phyloP scores from a whole-genome alignment of 2,888 invertebrate genomes.

The Beris chalybata region DNA sequence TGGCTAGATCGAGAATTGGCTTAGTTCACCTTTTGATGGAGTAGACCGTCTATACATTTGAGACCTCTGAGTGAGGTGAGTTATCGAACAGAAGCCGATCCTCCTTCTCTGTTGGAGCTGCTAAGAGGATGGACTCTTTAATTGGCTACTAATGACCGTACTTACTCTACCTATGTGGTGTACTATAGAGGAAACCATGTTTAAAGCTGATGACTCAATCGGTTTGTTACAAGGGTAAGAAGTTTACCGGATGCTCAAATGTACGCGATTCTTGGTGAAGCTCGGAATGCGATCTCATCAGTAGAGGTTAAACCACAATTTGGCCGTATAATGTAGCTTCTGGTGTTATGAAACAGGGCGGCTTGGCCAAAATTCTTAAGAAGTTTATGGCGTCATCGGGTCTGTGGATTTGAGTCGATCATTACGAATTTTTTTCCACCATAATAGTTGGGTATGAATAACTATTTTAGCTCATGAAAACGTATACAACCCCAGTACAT shows the following conservation, averaged over 20 bases:
- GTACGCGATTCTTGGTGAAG: no score
- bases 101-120: neutral
- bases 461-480: no score
- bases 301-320: conserved; percentile 21
- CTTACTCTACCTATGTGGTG: no score
- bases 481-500: no score
- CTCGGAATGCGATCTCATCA: conserved; percentile 20
- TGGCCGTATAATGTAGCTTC: conserved; percentile 20
- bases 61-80: conserved; percentile 9
- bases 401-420: no score
- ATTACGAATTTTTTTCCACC: no score
- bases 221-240: neutral
- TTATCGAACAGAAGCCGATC: conserved; percentile 25
- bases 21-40: neutral
- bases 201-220: no score
- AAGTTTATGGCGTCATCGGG: no score
- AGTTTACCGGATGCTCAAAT: neutral
- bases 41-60: neutral
- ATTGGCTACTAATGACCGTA: conserved; percentile 26
- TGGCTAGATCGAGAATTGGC: neutral
- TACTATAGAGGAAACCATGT: no score
- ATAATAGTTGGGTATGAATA: no score
- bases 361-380: no score
- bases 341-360: conserved; percentile 11
- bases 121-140: conserved; percentile 2